A percentile compares a stretch with the other conserved stretches of the same genome.
Conservation (phyloP, 1,140 invertebrate genomes). For the Leguminivora glycinivorella region DNA sequence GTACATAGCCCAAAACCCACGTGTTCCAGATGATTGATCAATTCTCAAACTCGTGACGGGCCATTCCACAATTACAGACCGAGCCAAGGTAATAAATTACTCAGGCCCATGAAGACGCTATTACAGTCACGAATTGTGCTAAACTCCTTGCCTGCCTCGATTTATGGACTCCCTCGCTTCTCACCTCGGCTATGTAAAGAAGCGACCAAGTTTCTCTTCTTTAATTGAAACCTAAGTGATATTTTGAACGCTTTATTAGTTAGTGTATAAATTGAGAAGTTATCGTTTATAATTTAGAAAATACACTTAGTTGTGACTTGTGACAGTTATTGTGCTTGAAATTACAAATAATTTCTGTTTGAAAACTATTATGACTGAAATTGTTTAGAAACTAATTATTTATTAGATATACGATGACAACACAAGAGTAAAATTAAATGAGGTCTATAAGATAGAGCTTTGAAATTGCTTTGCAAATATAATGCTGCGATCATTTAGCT, state of each 20-base stretch:
- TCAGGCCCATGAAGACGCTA: slow-evolving; percentile 42
- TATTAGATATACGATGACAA: not conserved
- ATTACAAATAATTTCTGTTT: not conserved
- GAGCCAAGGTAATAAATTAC: slow-evolving; percentile 53
- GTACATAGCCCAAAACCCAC: slow-evolving; percentile 4
- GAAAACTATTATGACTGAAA: not conserved
- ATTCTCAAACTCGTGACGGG: slow-evolving; percentile 32
- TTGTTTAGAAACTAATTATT: not conserved
- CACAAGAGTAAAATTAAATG: not conserved
- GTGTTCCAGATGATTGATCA: slow-evolving; percentile 25
- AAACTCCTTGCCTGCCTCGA: slow-evolving; percentile 49
- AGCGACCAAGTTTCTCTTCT: slow-evolving; percentile 38
- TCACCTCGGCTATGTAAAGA: slow-evolving; percentile 37
- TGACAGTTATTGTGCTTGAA: not conserved
- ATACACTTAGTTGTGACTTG: not conserved
- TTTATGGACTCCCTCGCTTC: slow-evolving; percentile 51
- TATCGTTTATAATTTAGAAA: not conserved
- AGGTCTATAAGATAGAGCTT: not conserved
- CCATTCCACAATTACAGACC: slow-evolving; percentile 39
- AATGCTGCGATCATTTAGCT: not conserved
- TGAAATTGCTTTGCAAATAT: not conserved
- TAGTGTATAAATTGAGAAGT: not conserved
- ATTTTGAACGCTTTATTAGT: slow-evolving; percentile 2
- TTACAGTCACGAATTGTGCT: slow-evolving; percentile 64
- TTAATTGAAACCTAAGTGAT: slow-evolving; percentile 13